A percentile compares a stretch with the other conserved stretches of the same genome.
Conservation (phyloP, 2,888 invertebrate species). For the Germaria angustata region DNA sequence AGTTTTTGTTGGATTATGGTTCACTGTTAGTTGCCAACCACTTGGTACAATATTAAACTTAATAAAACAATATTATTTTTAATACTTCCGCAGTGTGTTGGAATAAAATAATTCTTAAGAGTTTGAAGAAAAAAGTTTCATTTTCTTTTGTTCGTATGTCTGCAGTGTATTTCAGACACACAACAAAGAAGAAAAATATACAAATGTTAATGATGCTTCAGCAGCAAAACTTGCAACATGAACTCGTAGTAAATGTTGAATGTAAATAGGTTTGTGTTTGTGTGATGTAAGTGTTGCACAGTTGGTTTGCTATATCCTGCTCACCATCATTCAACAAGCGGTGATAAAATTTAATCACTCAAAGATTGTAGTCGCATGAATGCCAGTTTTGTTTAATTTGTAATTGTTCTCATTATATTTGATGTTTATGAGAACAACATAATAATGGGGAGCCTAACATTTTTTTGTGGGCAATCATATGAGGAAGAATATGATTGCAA, state of each 20-base stretch:
- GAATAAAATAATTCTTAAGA: slow-evolving; percentile 42
- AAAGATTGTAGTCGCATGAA: slow-evolving; percentile 28
- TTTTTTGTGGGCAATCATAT: neutral
- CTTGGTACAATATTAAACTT: slow-evolving; percentile 33
- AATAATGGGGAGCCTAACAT: neutral
- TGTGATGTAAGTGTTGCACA: slow-evolving; percentile 27
- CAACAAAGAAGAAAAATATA: slow-evolving; percentile 1
- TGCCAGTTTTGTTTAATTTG: slow-evolving; percentile 32
- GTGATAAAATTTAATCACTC: slow-evolving; percentile 60
- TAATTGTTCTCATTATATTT: slow-evolving; percentile 42
- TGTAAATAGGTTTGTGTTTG: neutral
- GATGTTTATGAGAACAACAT: slow-evolving; percentile 18
- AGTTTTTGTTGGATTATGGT: slow-evolving; percentile 4
- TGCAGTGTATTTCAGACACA: neutral
- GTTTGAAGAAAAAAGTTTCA: neutral
- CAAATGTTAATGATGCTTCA: neutral
- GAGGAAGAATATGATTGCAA: neutral
- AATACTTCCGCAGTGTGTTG: slow-evolving; percentile 55
- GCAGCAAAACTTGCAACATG: neutral
- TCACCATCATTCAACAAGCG: slow-evolving; percentile 25
- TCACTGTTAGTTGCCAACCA: slow-evolving; percentile 31
- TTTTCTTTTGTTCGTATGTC: slow-evolving; percentile 8
- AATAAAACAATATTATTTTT: slow-evolving; percentile 44
- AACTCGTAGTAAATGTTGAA: neutral
- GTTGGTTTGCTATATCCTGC: slow-evolving; percentile 36